Conservation (phyloP, 2,797 vertebrate genomes). For the Enteromius thamalakanensis region DNA sequence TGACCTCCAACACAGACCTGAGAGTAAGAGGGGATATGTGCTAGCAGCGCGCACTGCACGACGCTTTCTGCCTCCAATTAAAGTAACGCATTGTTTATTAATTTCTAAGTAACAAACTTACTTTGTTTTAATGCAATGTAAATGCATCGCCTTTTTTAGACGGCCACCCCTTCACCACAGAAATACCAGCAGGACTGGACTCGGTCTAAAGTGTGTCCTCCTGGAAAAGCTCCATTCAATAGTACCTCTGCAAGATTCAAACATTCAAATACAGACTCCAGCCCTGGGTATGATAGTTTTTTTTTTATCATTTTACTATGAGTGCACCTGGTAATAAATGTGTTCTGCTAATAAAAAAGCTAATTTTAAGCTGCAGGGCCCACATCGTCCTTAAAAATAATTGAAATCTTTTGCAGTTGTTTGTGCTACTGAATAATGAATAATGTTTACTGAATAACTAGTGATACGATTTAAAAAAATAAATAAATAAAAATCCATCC, state of each 20-base stretch:
- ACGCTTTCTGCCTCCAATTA: slow-evolving; percentile 67
- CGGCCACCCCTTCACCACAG: slow-evolving; percentile 71
- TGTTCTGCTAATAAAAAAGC: neutral
- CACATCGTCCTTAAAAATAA: neutral
- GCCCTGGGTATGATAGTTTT: slow-evolving; percentile 73
- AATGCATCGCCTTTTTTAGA: slow-evolving; percentile 60
- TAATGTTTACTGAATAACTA: neutral
- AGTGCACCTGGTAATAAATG: neutral
- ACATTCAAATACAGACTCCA: slow-evolving; percentile 27
- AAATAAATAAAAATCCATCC: no score
- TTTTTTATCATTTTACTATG: neutral
- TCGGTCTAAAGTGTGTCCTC: slow-evolving; percentile 56
- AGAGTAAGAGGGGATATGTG: slow-evolving; percentile 80
- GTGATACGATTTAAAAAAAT: neutral
- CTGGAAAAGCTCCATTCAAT: slow-evolving; percentile 74
- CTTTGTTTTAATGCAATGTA: neutral
- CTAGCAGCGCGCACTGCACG: slow-evolving; percentile 80
- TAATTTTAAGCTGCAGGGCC: neutral
- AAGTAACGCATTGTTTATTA: slow-evolving; percentile 50
- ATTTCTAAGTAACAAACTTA: neutral
- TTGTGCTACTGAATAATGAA: neutral
- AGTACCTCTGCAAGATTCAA: slow-evolving; percentile 69
- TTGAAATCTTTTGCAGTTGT: neutral
- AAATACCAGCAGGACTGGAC: slow-evolving; percentile 72
- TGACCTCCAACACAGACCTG: slow-evolving; percentile 70